phyloP scores from a whole-genome alignment of 1,140 invertebrate genomes.

The Calosoma granatense region DNA sequence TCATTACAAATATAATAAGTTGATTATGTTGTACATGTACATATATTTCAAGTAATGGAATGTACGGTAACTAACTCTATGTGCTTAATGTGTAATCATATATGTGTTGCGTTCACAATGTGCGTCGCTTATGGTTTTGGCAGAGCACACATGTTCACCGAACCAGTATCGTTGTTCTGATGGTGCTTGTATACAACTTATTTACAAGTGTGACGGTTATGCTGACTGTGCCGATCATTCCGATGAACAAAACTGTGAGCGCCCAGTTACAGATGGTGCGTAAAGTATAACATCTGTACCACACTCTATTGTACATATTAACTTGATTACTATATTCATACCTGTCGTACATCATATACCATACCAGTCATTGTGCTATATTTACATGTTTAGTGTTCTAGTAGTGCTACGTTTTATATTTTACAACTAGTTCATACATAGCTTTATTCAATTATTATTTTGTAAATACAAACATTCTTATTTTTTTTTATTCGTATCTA shows the following conservation, averaged over 20 bases:
- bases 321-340: background rate
- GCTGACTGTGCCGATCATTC: conserved; percentile 44
- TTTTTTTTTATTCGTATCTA: too few species aligned
- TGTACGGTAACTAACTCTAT: background rate
- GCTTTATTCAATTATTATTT: background rate
- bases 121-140: background rate
- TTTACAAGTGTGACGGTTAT: conserved; percentile 37
- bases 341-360: background rate
- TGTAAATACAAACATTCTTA: background rate
- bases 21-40: background rate
- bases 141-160: background rate
- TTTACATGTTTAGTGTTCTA: background rate
- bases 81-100: background rate
- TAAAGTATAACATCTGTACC: background rate
- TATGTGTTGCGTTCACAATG: background rate
- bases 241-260: conserved; percentile 43
- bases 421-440: background rate
- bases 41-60: background rate
- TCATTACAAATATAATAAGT: background rate
- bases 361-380: background rate
- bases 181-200: conserved; percentile 24
- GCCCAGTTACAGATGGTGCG: conserved; percentile 1
- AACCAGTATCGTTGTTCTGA: conserved; percentile 40
- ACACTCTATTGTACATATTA: background rate
- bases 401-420: background rate